Percentiles rank a stretch among this genome's conserved stretches.
Conservation (phyloP, 2,113 vertebrate species). For the Pleuronectes platessa region DNA sequence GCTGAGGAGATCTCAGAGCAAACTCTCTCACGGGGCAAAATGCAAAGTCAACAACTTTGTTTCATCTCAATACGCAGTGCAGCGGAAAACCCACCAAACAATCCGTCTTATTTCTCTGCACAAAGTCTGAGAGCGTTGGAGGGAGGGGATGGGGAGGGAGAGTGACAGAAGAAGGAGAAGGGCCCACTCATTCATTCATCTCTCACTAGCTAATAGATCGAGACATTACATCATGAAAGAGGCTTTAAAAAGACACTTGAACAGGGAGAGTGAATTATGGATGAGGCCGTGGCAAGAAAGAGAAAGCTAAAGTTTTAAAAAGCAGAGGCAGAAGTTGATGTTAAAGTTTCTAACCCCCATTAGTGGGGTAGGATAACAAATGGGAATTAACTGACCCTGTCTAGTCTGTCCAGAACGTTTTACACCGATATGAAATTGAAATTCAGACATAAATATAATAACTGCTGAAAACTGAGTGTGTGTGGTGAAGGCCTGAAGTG, state of each 20-base stretch:
- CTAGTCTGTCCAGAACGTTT: slow-evolving; percentile 27
- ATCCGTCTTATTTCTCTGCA: slow-evolving; percentile 20
- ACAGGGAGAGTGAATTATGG: slow-evolving; percentile 64
- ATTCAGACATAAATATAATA: slow-evolving; percentile 12
- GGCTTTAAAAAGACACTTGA: slow-evolving; percentile 65
- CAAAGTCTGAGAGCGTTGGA: slow-evolving; percentile 4
- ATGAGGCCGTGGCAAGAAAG: slow-evolving; percentile 60
- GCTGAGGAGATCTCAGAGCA: slow-evolving; percentile 19
- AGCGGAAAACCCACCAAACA: slow-evolving; percentile 6
- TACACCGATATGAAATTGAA: neutral
- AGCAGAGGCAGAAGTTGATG: neutral
- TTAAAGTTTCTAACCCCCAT: neutral
- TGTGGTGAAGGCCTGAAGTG: neutral
- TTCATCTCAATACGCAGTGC: slow-evolving; percentile 11
- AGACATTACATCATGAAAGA: slow-evolving; percentile 48
- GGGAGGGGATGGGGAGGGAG: neutral
- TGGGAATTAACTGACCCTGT: slow-evolving; percentile 44
- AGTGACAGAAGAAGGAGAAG: slow-evolving; percentile 10
- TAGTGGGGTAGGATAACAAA: slow-evolving; percentile 30
- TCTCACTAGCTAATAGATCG: slow-evolving; percentile 57
- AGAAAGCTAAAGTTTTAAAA: slow-evolving; percentile 28
- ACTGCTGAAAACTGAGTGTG: neutral
- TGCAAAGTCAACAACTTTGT: slow-evolving; percentile 24
- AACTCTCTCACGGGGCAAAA: neutral
- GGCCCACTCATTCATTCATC: slow-evolving; percentile 62